Conservation (phyloP, 2,888 invertebrate species). For the Apotomis capreana region DNA sequence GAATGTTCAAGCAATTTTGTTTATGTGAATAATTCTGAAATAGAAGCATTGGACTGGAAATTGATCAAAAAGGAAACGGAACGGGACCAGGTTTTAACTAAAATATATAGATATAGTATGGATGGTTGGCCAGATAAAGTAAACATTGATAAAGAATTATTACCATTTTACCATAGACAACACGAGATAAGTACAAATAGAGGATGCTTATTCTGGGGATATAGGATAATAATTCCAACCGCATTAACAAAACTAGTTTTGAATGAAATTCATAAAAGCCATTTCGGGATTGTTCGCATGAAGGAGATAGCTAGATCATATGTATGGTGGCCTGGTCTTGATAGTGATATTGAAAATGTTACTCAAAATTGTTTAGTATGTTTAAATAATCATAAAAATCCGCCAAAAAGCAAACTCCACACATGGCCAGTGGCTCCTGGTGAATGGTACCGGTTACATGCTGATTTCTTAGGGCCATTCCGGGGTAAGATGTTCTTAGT, state of each 20-base stretch:
- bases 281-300: slow-evolving; percentile 17
- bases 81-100: neutral
- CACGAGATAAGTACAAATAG: slow-evolving; percentile 1
- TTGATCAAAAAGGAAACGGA: neutral
- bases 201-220: slow-evolving; percentile 14
- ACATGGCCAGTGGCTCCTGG: too few relatives aligned
- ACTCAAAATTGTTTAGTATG: too few relatives aligned
- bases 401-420: too few relatives aligned
- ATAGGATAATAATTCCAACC: neutral
- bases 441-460: too few relatives aligned
- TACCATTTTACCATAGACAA: slow-evolving; percentile 3
- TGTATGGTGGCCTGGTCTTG: slow-evolving; percentile 21
- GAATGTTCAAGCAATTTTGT: neutral
- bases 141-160: slow-evolving; percentile 1
- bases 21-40: neutral
- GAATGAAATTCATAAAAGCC: slow-evolving; percentile 14
- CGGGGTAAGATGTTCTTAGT: too few relatives aligned
- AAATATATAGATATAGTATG: neutral
- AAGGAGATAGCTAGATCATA: slow-evolving; percentile 11
- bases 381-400: too few relatives aligned
- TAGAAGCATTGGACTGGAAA: slow-evolving; percentile 3
- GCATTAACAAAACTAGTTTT: neutral
- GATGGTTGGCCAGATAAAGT: slow-evolving; percentile 10
- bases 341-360: slow-evolving; percentile 3
- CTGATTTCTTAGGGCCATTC: too few relatives aligned